Evolutionary conservation across 1,140 invertebrate species (phyloP).

Genomic region (Oedothorax gibbosus): DNA sequence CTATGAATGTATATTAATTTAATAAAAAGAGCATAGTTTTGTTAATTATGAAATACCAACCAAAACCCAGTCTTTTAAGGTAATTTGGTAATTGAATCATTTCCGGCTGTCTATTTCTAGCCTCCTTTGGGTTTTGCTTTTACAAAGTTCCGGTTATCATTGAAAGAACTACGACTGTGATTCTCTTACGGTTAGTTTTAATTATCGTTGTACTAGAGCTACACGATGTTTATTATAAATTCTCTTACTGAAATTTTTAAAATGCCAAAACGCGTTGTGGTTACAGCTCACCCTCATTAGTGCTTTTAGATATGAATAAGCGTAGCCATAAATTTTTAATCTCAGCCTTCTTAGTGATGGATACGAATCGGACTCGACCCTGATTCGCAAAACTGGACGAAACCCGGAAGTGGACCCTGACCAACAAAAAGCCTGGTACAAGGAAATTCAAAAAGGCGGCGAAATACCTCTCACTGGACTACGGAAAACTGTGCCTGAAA

Average conservation of each 20-base stretch:
- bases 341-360: constrained; percentile 69
- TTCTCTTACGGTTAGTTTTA: not conserved
- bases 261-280: not conserved
- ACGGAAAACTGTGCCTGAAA: constrained; percentile 86
- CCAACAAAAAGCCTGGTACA: constrained; percentile 85
- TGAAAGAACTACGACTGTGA: not conserved
- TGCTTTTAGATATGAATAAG: no score
- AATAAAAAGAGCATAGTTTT: no score
- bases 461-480: constrained; percentile 90
- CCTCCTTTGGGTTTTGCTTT: not conserved
- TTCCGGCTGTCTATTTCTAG: no score
- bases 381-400: constrained; percentile 71
- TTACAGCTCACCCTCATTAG: not conserved
- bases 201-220: not conserved
- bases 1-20: no score
- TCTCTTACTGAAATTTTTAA: not conserved
- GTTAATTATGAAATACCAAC: no score
- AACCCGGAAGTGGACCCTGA: constrained; percentile 75
- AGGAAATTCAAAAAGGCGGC: constrained; percentile 87
- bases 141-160: not conserved
- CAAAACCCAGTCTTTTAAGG: no score
- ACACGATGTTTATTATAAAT: not conserved
- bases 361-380: constrained; percentile 89
- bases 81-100: no score
- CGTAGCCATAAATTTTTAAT: no score